These are phyloP conservation scores for Hozukius guyotensis DNA, from an alignment of 2,797 vertebrate species.

Conservation along the genomic window DNA sequence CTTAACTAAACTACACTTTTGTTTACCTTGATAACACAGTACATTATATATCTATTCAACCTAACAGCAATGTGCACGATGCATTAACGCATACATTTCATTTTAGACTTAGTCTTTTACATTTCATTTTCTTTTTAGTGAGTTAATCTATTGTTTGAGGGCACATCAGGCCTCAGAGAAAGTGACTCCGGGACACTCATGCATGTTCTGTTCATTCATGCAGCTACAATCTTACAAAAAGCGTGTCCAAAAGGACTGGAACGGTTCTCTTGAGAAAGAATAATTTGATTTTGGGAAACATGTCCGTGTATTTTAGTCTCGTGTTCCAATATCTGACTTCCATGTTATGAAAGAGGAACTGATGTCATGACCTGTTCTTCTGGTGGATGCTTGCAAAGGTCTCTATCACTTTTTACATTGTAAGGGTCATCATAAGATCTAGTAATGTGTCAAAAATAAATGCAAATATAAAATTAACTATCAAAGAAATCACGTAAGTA, in stretches of 20 bases:
- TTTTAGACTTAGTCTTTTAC: too few relatives aligned
- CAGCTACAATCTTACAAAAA: not conserved
- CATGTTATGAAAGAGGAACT: not conserved
- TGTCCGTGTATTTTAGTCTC: not conserved
- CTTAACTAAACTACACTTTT: too few relatives aligned
- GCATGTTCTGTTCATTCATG: not conserved
- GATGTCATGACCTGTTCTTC: too few relatives aligned
- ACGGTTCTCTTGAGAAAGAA: not conserved
- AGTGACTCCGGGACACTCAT: not conserved
- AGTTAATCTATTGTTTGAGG: not conserved
- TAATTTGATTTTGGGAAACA: not conserved
- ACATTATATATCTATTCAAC: not conserved
- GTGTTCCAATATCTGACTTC: not conserved
- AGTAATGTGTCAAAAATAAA: not conserved
- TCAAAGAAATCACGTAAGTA: too few relatives aligned
- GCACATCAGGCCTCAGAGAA: not conserved
- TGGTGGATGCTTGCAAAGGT: not conserved
- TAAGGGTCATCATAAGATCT: not conserved
- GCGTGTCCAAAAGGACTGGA: not conserved
- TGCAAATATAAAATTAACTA: too few relatives aligned
- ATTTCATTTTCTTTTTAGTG: not conserved
- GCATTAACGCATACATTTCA: not conserved
- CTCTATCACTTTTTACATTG: not conserved
- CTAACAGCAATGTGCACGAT: too few relatives aligned
- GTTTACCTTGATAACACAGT: not conserved